Percentiles rank a stretch among this genome's conserved stretches.
Conservation (phyloP, 2,797 vertebrate genomes). For the Triplophysa yarkandensis region DNA sequence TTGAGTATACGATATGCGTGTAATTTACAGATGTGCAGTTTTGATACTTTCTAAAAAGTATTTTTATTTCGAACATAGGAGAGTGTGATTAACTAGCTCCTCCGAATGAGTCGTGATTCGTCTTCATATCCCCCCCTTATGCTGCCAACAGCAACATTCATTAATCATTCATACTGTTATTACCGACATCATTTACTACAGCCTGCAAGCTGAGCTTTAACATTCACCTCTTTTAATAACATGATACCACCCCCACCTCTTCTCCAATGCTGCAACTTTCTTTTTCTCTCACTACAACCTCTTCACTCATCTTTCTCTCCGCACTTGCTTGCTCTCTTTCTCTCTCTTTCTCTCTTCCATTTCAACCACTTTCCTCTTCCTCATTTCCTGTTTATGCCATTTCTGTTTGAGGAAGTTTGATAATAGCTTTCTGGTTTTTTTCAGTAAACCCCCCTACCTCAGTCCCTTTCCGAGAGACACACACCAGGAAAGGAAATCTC, state of each 20-base stretch:
- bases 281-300: not conserved
- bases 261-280: slow-evolving; percentile 35
- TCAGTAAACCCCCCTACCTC: slow-evolving; percentile 9
- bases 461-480: slow-evolving; percentile 66
- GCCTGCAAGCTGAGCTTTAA: slow-evolving; percentile 70
- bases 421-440: slow-evolving; percentile 47
- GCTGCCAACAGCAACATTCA: slow-evolving; percentile 62
- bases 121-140: slow-evolving; percentile 64
- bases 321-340: slow-evolving; percentile 2
- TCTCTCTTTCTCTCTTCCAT: slow-evolving; percentile 12
- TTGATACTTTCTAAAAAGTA: slow-evolving; percentile 26
- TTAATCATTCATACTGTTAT: slow-evolving; percentile 75
- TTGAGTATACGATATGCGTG: not conserved
- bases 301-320: slow-evolving; percentile 2
- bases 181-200: slow-evolving; percentile 70
- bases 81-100: slow-evolving; percentile 59
- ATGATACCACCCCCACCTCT: slow-evolving; percentile 57
- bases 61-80: slow-evolving; percentile 58
- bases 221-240: slow-evolving; percentile 65
- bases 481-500: slow-evolving; percentile 75
- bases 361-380: slow-evolving; percentile 38
- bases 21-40: slow-evolving; percentile 1
- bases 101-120: slow-evolving; percentile 60
- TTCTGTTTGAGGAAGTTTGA: slow-evolving; percentile 48
- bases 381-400: slow-evolving; percentile 53